Evolutionary conservation across 2,113 vertebrate genomes (phyloP), one percentile per base, ranked within the genome.

Genomic region (Acanthochromis polyacanthus): DNA sequence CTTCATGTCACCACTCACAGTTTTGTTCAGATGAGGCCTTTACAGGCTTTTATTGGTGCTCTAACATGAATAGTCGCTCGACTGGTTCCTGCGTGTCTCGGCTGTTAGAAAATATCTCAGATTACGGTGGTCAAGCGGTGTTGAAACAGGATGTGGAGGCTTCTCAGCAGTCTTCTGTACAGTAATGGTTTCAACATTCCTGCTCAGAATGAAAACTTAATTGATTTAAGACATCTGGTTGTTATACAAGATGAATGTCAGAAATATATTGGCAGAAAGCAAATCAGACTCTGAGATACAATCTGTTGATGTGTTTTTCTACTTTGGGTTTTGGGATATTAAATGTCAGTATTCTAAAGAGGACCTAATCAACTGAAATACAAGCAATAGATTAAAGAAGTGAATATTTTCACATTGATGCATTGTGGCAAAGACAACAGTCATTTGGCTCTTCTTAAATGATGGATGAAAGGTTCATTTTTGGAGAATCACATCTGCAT

Each of bases 11-110:
- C 40, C 22, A 5, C 1, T 0, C 45, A 72, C 36, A 25, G 32
- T 52, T 55, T 36, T 52, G 7, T 58, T 66, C 53, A 40, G 5
- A 50, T 62, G 11, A 65, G 4, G 8, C 40, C 6, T 72, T 75
- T 70, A 25, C 17, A 50, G 15, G 10, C 22, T 57, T 2, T 64
- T 67, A 28, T 25, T 30, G 23, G 32, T 48, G 30, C 61, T 78
- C 28, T n/a, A 36, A 74, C 50, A 76, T 15, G 20, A 52, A 72
- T 77, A 86, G 78, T 65, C 25, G 75, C 64, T 17, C 0, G 23
- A 69, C 81, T 79, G 66, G 60, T 88, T 84, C 62, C 40, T 69
- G 22, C 57, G 12, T 22, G 65, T 70, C 45, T 58, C 16, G 67
- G 46, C 66, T 82, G 69, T 65, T 64, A 60, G 11, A 73, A 67